Evolutionary conservation across 2,888 invertebrate genomes (phyloP).

Genomic region (Girardia tigrina): DNA sequence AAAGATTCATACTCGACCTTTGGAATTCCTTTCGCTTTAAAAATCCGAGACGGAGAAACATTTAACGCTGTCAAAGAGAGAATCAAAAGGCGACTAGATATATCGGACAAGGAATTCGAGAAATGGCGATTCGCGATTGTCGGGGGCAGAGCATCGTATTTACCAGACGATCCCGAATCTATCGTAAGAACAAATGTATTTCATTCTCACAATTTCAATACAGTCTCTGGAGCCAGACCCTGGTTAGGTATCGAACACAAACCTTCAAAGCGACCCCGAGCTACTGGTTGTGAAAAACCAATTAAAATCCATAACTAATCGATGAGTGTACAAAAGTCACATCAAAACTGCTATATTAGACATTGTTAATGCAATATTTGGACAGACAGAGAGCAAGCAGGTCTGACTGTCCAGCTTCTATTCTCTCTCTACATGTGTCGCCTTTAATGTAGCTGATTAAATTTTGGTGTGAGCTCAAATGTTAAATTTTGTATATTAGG

Average conservation of each 20-base stretch:
- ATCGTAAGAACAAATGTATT: neutral
- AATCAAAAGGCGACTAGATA: slow-evolving; percentile 35
- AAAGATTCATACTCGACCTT: slow-evolving; percentile 34
- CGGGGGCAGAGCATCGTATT: neutral
- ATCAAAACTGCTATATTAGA: no score
- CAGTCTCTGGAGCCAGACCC: slow-evolving; percentile 30
- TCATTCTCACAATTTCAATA: neutral
- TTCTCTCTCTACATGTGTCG: slow-evolving; percentile 17
- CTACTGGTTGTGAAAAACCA: slow-evolving; percentile 33
- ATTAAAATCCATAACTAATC: slow-evolving; percentile 37
- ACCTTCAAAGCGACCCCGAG: slow-evolving; percentile 33
- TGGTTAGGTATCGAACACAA: slow-evolving; percentile 36
- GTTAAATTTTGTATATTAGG: slow-evolving; percentile 18
- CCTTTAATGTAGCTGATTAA: slow-evolving; percentile 15
- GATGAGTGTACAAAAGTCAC: neutral
- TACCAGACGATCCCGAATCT: slow-evolving; percentile 34
- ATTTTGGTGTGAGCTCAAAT: slow-evolving; percentile 23
- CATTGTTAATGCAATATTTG: neutral
- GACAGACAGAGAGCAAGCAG: neutral
- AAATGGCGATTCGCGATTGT: slow-evolving; percentile 37
- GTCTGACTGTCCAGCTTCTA: neutral
- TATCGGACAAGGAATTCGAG: slow-evolving; percentile 37
- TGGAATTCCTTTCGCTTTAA: slow-evolving; percentile 37
- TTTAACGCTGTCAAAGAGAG: slow-evolving; percentile 34
- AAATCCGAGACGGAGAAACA: slow-evolving; percentile 35